Base-by-base conservation (phyloP, 1,140 invertebrate species). In the Wasmannia auropunctata region DNA sequence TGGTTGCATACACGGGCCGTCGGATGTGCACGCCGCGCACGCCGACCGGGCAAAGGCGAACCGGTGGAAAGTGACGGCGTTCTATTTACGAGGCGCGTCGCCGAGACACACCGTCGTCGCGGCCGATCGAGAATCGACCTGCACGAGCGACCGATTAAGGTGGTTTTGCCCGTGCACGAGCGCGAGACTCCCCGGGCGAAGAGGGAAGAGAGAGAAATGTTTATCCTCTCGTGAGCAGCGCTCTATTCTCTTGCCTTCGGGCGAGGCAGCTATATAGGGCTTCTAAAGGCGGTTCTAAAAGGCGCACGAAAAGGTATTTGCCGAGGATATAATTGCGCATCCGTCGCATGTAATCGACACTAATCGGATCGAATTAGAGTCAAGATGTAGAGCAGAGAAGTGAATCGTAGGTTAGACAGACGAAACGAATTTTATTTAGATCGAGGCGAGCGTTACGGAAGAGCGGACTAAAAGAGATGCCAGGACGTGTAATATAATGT, bases 81-180 rank as follows among this genome's bases (percentile, higher is more conserved):
- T 80, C 76, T 69, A 80, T 80, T 80, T 69, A 80, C 77, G 63
- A 80, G 75, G 19, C 31, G 63, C 62, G 74, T 46, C 76, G 60
- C 14, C 76, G 62, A 51, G 62, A 79, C 40, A 79, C 60, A 28
- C 75, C 54, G n/a, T n/a, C n/a, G n/a, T n/a, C n/a, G n/a, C n/a
- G 34, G 28, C n/a, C 58, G 60, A 80, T 69, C 46, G 62, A 80
- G 76, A 67, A 31, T 40, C 62, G 77, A 69, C 34, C 31, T 69
- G 77, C 77, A 80, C 77, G 77, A 80, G 46, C 34, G 22, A 37
- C 7, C 76, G 76, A 80, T 80, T 80, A 80, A 76, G 28, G 43
- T 46, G 46, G 14, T 51, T 77, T n/a, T 63, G 25, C n/a, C n/a
- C n/a, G n/a, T 76, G 56, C 81, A 58, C 80, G 58, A 74, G 60